Conservation (phyloP, 1,140 invertebrate genomes). For the Ceratina australensis region DNA sequence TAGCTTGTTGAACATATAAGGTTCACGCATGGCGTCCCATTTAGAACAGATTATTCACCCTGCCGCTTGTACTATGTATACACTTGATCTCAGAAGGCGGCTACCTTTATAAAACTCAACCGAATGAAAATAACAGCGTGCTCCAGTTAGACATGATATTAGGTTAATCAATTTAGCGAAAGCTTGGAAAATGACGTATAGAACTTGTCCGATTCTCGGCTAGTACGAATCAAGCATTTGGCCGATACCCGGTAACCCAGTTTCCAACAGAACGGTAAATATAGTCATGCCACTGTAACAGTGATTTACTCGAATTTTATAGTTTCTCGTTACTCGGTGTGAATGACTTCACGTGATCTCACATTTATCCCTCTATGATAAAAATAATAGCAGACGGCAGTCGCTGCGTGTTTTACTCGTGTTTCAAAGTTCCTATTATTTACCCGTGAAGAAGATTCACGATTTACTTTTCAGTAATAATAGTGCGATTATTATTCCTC, state of each 20-base stretch:
- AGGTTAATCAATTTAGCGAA: conserved; percentile 32
- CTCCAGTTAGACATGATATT: conserved; percentile 12
- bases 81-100: neutral
- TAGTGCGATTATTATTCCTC: no score
- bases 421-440: no score
- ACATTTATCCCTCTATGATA: no score
- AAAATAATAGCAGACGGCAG: no score
- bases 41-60: conserved; percentile 18
- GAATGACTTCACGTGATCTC: neutral
- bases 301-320: neutral
- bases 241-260: conserved; percentile 39
- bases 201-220: neutral
- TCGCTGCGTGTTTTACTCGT: no score
- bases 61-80: no score
- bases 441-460: no score
- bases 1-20: neutral
- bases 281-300: conserved; percentile 4
- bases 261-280: conserved; percentile 37
- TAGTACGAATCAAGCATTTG: conserved; percentile 9
- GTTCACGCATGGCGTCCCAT: conserved; percentile 10
- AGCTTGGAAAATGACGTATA: conserved; percentile 23
- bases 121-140: neutral
- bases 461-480: no score
- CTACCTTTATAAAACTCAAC: neutral
- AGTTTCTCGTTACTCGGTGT: neutral